Base-by-base conservation (phyloP, 2,797 vertebrate species). In the Alectoris magna region DNA sequence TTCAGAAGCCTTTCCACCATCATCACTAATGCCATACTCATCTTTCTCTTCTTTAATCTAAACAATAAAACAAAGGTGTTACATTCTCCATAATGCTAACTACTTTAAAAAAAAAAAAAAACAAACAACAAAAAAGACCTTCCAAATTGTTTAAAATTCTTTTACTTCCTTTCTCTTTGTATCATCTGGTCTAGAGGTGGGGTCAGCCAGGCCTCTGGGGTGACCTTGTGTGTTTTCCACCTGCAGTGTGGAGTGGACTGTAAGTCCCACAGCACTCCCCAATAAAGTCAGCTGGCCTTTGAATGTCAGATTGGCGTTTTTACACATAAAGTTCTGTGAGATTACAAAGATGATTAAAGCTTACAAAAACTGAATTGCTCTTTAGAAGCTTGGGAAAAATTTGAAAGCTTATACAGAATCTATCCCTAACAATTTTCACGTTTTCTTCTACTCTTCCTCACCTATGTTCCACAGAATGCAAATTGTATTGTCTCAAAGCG, bases 291-390 rank as follows among this genome's bases (percentile, higher is more conserved):
- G 8, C 18, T 56, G 27, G 11, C 62, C 82, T 90, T 73, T 53
- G 80, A 91, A 39, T 31, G 5, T 16, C 60, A n/a, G 12, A 24
- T 41, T 56, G 49, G 7, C 22, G 17, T 77, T 92, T 92, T 82
- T 56, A 39, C 29, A 81, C 82, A 41, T 68, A 51, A 64, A 82
- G 60, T 6, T 73, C 22, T 69, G 11, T 9, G n/a, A 48, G 27
- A 9, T 39, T 90, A 82, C 74, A 89, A 84, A 87, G 44, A 29
- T 53, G 17, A 87, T 77, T 94, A 41, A 83, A 79, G 63, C 16
- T 59, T 59, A 60, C 31, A 9, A 53, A 64, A 84, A 76, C 80
- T 17, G 1, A 51, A 77, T 21, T 27, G 7, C 38, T 11, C 19
- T 78, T 62, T 53, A 48, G 53, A 86, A 90, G 68, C 51, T 62